Base-by-base conservation (phyloP, 2,888 invertebrate genomes). In the Scelioninae gen. 2 region DNA sequence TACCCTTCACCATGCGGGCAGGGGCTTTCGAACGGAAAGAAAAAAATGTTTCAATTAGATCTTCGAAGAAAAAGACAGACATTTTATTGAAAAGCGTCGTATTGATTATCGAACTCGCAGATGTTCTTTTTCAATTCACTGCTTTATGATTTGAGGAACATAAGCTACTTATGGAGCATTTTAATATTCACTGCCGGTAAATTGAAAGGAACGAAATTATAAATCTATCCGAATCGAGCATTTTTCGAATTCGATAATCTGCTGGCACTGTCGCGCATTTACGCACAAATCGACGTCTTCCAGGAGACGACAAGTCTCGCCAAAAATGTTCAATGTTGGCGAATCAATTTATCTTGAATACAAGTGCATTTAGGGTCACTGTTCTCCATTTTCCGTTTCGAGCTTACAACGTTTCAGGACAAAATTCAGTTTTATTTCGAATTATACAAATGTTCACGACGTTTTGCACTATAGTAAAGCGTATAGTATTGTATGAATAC, bases 241-340 rank as follows among this genome's bases (percentile, higher is more conserved):
- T 41, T 57, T 63, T 52, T 50, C 45, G 25, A 46, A 55, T 33
- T 18, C 46, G 16, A 39, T 7, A n/a, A 61, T 55, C 37, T 35
- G 61, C 10, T 52, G 55, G 53, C 60, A 43, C 45, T 68, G 52
- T 68, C 65, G 45, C 53, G 11, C 68, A 39, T 33, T 39, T 39
- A 43, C 50, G 43, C 16, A 57, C 41, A 50, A 63, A 57, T 58
- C 71, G 64, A 71, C 64, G 71, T 71, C 71, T 65, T 53, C 31
- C 35, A 11, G 71, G 63, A 71, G 71, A 71, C 71, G 43, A 71
- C 58, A 65, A 71, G 71, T 71, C 71, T 64, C 71, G 71, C 71
- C 71, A 71, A 70, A 63, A 70, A 57, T 63, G 45, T 18, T 55
- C 28, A 22, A 48, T 50, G 57, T 35, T 55, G 22, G 63, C 35